phyloP scores from a whole-genome alignment of 2,113 vertebrate genomes.

The Heptranchias perlo region DNA sequence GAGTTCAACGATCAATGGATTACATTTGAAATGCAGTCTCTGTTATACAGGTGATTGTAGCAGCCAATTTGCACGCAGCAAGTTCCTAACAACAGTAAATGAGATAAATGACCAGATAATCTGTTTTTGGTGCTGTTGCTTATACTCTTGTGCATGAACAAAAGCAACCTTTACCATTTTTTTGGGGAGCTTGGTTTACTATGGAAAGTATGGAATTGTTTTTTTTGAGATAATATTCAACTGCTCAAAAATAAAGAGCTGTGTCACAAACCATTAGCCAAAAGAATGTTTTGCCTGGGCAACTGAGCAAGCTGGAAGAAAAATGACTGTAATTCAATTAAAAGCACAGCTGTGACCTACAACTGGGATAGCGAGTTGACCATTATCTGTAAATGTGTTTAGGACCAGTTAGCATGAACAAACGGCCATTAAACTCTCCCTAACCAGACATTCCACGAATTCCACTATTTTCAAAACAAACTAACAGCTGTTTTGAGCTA shows the following conservation, averaged over 20 bases:
- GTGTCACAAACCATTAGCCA: slow-evolving; percentile 1
- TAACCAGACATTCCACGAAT: not conserved
- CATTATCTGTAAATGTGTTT: slow-evolving; percentile 16
- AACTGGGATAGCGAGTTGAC: not conserved
- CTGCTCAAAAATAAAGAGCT: not conserved
- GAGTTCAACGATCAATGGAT: not conserved
- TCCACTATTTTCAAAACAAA: not conserved
- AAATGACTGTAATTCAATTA: not conserved
- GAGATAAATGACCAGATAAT: not conserved
- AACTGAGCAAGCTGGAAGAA: not conserved
- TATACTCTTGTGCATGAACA: not conserved
- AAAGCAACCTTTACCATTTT: not conserved
- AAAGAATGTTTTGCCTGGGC: not conserved
- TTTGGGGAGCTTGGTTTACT: not conserved
- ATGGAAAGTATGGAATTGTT: not conserved
- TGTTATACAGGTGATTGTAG: not conserved
- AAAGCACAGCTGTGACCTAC: not conserved
- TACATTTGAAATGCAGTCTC: not conserved
- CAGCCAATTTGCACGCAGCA: not conserved
- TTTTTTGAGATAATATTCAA: not conserved
- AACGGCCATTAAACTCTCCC: not conserved
- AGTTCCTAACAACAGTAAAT: not conserved
- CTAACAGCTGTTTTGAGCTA: not conserved
- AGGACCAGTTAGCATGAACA: not conserved
- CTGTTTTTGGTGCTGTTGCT: too few species aligned